Evolutionary conservation across 2,113 vertebrate genomes (phyloP), one percentile per base, ranked within the genome.

Genomic region (Pomatorhinus ruficollis): DNA sequence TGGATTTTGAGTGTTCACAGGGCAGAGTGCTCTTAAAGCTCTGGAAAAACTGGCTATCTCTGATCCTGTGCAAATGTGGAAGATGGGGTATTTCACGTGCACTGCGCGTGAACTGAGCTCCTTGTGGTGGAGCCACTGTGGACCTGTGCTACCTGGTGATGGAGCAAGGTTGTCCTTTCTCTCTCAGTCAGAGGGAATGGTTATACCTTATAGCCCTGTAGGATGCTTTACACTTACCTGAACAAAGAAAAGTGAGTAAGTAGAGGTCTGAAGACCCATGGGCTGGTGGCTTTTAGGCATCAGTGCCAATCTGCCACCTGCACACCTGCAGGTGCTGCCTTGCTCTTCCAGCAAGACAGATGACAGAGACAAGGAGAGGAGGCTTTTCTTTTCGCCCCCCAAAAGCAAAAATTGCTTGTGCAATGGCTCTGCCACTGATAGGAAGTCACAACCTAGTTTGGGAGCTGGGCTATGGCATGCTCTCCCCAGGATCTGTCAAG

Each of bases 41-140:
- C 74, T 71, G 68, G 69, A 42, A 72, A 59, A 77, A 52, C 52
- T 47, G 81, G 89, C 91, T 81, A 3, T 76, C 1, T 1, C 39
- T 33, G 47, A 25, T 80, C 47, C 22, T 54, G 39, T 23, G 75
- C 37, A 15, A 35, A 39, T 21, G 65, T 18, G 27, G 37, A 16
- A 40, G 68, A 25, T 4, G 3, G 20, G 45, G 23, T 31, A 4
- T 89, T 87, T 47, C 42, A 24, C 0, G 1, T 27, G 54, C 6
- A 1, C 35, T 7, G 15, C 2, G 5, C 0, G 3, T 33, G 50
- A 18, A 4, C 9, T 16, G 6, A 37, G 5, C n/a, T 39, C 30
- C 60, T 54, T 6, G 1, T 0, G 3, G 27, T 12, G 61, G 85
- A 66, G 53, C n/a, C 19, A 6, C 83, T 63, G 45, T 25, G 37